These are phyloP conservation scores for Sinella curviseta DNA, from an alignment of 1,140 invertebrate genomes.

Conservation along the genomic window DNA sequence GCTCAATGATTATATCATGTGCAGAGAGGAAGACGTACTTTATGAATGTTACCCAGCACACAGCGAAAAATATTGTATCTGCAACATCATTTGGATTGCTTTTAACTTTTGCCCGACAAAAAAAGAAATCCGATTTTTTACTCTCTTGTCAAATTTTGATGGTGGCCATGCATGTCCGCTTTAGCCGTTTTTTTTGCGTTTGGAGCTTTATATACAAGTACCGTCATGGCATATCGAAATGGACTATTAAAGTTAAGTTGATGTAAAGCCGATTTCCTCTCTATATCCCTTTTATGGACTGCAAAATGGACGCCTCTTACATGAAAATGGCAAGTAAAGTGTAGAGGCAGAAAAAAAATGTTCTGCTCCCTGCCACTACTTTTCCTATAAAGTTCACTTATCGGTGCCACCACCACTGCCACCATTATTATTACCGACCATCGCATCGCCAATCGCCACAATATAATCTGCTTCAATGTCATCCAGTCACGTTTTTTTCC, in stretches of 20 bases:
- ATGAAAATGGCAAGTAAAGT: not conserved
- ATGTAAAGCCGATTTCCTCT: slow-evolving; percentile 14
- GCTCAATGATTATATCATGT: too few relatives aligned
- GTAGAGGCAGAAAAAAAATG: not conserved
- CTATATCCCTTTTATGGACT: not conserved
- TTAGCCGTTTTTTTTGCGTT: not conserved
- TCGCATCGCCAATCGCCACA: not conserved
- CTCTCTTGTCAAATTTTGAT: not conserved
- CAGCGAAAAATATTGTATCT: not conserved
- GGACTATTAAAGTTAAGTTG: slow-evolving; percentile 1
- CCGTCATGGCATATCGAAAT: not conserved
- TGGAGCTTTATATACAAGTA: not conserved
- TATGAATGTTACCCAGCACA: not conserved
- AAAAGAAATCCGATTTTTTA: not conserved
- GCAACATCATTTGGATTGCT: not conserved
- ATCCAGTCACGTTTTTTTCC: not conserved
- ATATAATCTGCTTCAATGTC: not conserved
- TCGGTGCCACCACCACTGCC: too few relatives aligned
- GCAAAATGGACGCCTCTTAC: not conserved
- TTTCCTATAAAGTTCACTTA: too few relatives aligned
- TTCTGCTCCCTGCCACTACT: not conserved
- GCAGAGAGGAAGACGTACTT: not conserved
- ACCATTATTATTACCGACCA: not conserved
- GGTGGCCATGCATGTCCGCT: too few relatives aligned
- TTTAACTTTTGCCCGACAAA: not conserved